Evolutionary conservation across 2,888 invertebrate genomes (phyloP), one percentile per base, ranked within the genome.

Genomic region (Gnatocerus cornutus): DNA sequence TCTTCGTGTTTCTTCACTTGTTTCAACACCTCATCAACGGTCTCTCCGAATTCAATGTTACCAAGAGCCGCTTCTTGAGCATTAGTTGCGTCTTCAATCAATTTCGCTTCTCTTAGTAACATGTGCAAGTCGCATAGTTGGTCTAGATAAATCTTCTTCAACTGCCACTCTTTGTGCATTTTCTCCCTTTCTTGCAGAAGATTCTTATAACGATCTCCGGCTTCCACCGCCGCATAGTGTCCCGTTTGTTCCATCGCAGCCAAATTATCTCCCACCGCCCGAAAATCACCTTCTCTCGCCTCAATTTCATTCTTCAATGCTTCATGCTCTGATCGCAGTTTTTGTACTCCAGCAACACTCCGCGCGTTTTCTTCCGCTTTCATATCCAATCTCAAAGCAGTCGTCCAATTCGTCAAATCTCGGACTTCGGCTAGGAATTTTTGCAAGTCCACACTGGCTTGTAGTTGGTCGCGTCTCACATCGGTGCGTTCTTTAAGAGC

Each of bases 1-100:
- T 95, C 97, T 77, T 97, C 97, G 77, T 98, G 97, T 81, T 96
- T 96, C 86, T 96, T 96, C 21, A 95, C 89, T 80, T 94, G 92
- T 43, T 92, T 92, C 77, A 95, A 93, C 0, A 98, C 97, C 81
- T 96, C 95, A 80, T 98, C 97, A 0, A 94, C 94, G 0, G 92
- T 92, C 41, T 93, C 90, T 0, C 93, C 91, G 69, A 92, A 91
- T 76, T 93, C 92, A 0, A 90, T 89, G 64, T 81, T 69, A 84
- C 89, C 88, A 0, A 94, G 82, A 0, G 93, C 90, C 0, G 92
- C 93, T 81, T 98, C 97, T 85, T 98, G 98, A 0, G 94, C 90
- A 9, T 92, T 91, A 71, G 96, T 95, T 9, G 95, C 89, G 73
- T 95, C 94, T 81, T 97, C 95, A 69, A 99, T 89, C 83, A 95